These are phyloP conservation scores for Neomonachus schauinslandi DNA, from an alignment of 2,113 vertebrate genomes.

Conservation along the genomic window DNA sequence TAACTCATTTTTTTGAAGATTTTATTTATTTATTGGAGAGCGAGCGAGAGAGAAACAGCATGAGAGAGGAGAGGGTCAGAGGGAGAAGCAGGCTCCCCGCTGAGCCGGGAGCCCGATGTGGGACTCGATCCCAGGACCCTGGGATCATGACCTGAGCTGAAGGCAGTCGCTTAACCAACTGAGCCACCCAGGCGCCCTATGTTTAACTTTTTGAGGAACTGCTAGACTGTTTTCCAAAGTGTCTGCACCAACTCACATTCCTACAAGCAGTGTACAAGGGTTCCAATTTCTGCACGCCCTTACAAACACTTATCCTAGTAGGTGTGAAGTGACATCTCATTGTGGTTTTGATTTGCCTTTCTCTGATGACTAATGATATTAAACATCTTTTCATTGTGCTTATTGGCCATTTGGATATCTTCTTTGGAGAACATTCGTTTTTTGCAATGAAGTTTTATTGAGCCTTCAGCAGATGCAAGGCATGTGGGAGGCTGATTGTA, in stretches of 20 bases:
- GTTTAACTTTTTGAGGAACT: not conserved
- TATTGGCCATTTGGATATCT: not conserved
- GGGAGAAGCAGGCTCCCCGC: no score
- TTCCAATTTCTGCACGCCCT: not conserved
- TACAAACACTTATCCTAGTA: not conserved
- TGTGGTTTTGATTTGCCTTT: slow-evolving; percentile 18
- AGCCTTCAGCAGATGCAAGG: not conserved
- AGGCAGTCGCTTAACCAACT: no score
- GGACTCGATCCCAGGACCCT: no score
- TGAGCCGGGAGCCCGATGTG: no score
- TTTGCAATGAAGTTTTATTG: not conserved
- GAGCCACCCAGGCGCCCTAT: no score
- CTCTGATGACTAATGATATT: not conserved
- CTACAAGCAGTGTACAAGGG: not conserved
- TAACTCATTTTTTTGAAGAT: no score
- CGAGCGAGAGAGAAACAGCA: no score
- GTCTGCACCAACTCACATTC: not conserved
- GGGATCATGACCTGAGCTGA: no score
- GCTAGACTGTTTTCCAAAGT: not conserved
- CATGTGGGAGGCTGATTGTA: not conserved
- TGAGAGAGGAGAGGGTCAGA: no score
- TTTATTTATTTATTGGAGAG: no score
- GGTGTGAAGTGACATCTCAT: not conserved
- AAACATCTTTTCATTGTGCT: not conserved
- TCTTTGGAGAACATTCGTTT: not conserved